Evolutionary conservation across 2,888 invertebrate species (phyloP), one percentile per base, ranked within the genome.

Genomic region (Stenurella melanura): DNA sequence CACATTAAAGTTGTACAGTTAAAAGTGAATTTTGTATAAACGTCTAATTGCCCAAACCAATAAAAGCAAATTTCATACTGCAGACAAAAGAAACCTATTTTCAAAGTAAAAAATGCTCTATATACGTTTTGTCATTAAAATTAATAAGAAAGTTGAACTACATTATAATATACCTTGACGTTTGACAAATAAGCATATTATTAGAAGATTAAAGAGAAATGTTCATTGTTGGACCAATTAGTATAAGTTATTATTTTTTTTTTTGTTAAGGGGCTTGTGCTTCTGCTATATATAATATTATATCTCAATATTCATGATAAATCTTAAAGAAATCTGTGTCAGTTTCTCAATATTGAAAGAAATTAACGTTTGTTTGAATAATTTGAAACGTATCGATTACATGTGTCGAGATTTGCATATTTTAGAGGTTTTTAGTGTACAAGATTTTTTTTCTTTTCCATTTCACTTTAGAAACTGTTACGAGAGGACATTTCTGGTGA

Each of bases 121-220:
- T 50, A 50, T 50, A 50, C 7, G 15, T 50, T 12, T n/a, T n/a
- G 50, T 50, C 50, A 50, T 50, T 50, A 50, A 50, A 50, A n/a
- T 50, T 50, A n/a, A n/a, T 50, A n/a, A n/a, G 50, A 50, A 17
- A 50, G 50, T 50, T 50, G 5, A 15, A 15, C 50, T n/a, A 5
- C 50, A 50, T 50, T 50, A 50, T 50, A 50, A 50, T n/a, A n/a
- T n/a, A 50, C n/a, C 50, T 50, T 50, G 50, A 50, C n/a, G n/a
- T 50, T 50, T 50, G 15, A 50, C 50, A 50, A 50, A 50, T 50
- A 50, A 6, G 50, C 50, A 50, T 50, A 50, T 50, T 50, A 50
- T 15, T 42, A 50, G 30, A 34, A 17, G 50, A 50, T 50, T 12
- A 50, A 50, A 50, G 50, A 50, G 50, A 50, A 50, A 50, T 50